Base-by-base conservation (phyloP, 2,113 vertebrate genomes). In the Platysternon megacephalum region DNA sequence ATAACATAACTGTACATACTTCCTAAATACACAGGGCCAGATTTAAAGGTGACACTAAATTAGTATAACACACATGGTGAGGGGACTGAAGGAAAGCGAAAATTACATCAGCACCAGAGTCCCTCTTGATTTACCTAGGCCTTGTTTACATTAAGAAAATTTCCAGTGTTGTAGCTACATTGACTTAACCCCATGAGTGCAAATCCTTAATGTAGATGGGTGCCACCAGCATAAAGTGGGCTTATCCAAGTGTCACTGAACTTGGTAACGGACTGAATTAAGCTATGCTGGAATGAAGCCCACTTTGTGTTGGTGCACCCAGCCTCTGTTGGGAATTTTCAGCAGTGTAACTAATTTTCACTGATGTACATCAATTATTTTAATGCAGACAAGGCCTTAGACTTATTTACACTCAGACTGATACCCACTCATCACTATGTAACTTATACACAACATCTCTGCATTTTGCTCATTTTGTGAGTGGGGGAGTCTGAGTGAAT, bases 171-270 rank as follows among this genome's bases (percentile, higher is more conserved):
- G 61, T 88, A 56, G 42, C 39, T 24, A 85, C 35, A 35, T 35
- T 26, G 55, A 13, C 11, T 51, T 21, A 5, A 5, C 2, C 16
- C n/a, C 9, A 81, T 6, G 28, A 72, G 16, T 29, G 68, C 0
- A 0, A 86, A 58, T 3, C 16, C 6, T 8, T 32, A 44, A 52
- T 85, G 91, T 2, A 4, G 84, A 79, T 46, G 29, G 1, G 6
- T 42, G 91, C 68, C 55, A 14, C 35, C 14, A 79, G 13, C 44
- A 79, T 5, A 19, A 0, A 0, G 5, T 61, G 32, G 14, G 17
- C 26, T 82, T 94, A 72, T 72, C 17, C 17, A 39, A 11, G 17
- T 72, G 35, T 72, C n/a, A 72, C 8, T 72, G 35, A 72, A 39
- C 32, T 65, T 65, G 32, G 61, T 65, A 65, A 35, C 1, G 4